These are phyloP conservation scores for Harpagifer antarcticus DNA, from an alignment of 2,797 vertebrate genomes.

Conservation along the genomic window DNA sequence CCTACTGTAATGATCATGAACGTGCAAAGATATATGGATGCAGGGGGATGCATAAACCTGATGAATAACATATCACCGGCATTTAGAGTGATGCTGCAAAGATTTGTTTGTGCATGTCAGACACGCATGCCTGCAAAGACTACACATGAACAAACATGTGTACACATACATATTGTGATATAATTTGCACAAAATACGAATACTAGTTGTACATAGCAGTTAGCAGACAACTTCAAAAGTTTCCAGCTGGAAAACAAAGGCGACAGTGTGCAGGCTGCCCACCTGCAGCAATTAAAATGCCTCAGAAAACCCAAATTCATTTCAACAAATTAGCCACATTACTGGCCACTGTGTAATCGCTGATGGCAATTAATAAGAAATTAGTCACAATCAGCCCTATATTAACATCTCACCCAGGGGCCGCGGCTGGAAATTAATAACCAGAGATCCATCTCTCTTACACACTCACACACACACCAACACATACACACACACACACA, in stretches of 20 bases:
- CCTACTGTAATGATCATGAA: constrained; percentile 72
- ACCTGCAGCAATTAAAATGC: constrained; percentile 86
- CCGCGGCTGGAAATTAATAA: constrained; percentile 85
- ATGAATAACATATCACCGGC: constrained; percentile 67
- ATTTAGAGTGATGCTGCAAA: constrained; percentile 56
- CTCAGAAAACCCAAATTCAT: constrained; percentile 84
- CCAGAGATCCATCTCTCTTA: constrained; percentile 83
- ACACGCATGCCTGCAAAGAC: constrained; percentile 30
- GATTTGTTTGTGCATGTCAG: constrained; percentile 50
- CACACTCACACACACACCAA: constrained; percentile 34
- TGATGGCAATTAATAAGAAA: constrained; percentile 89
- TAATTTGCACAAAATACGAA: constrained; percentile 26
- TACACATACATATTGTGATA: constrained; percentile 14
- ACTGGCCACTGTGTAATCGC: constrained; percentile 86
- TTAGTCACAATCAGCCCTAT: constrained; percentile 86
- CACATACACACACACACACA: constrained; percentile 21
- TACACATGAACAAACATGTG: constrained; percentile 20
- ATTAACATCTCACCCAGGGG: constrained; percentile 85
- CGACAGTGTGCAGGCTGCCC: constrained; percentile 58
- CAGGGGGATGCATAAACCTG: constrained; percentile 60
- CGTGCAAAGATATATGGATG: constrained; percentile 64
- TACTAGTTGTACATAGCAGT: constrained; percentile 24
- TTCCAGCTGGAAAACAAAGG: constrained; percentile 69
- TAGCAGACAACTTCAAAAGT: constrained; percentile 52
- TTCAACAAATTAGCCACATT: constrained; percentile 85